Conservation (phyloP, 2,888 invertebrate species). For the Zele albiditarsus region DNA sequence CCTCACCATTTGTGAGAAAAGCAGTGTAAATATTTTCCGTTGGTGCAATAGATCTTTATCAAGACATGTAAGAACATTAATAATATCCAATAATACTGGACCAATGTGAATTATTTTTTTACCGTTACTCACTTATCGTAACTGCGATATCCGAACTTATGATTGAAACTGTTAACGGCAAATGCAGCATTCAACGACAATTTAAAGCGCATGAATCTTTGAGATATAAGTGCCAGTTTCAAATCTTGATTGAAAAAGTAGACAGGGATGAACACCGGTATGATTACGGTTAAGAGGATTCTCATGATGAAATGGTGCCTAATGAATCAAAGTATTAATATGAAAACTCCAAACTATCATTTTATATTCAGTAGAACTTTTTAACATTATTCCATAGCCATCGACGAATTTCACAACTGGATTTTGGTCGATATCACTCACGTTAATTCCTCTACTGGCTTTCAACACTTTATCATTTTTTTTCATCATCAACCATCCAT, state of each 20-base stretch:
- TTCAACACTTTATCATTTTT: constrained; percentile 76
- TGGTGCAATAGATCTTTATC: constrained; percentile 34
- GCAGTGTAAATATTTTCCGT: constrained; percentile 54
- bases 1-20: constrained; percentile 67
- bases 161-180: constrained; percentile 78
- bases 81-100: neutral
- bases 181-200: constrained; percentile 76
- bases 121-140: constrained; percentile 63
- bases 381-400: neutral
- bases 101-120: neutral
- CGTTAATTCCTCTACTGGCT: neutral
- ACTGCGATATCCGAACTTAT: constrained; percentile 68
- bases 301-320: constrained; percentile 75
- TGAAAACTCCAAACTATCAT: too few relatives aligned
- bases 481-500: constrained; percentile 93
- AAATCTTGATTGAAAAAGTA: constrained; percentile 76
- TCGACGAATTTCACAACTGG: neutral
- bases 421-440: neutral
- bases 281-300: constrained; percentile 75
- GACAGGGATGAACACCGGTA: constrained; percentile 76
- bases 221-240: constrained; percentile 72
- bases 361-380: neutral
- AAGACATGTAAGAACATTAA: neutral
- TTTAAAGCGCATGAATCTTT: constrained; percentile 74
- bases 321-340: neutral